Base-by-base conservation (phyloP, 2,888 invertebrate genomes). In the Hydrotaea diabolus region DNA sequence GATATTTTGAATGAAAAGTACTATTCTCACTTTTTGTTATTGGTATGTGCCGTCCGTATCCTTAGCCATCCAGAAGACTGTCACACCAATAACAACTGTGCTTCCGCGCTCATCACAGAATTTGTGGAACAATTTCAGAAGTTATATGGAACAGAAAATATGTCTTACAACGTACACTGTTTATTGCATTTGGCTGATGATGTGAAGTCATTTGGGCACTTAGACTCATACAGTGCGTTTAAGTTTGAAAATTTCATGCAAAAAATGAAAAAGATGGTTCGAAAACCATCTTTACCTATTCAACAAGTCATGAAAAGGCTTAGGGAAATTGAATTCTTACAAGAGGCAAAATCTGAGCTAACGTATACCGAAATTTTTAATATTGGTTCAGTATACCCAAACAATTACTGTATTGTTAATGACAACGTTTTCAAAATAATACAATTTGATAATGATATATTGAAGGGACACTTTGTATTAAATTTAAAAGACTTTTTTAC, bases 61-160 rank as follows among this genome's bases (percentile, higher is more conserved):
- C 21, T 55, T 8, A 55, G 55, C 21, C 55, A 55, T 55, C 21
- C 55, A 55, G 55, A 55, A 55, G 55, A 55, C 55, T 55, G 55
- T 55, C 11, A 55, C 55, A 55, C 19, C 55, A 55, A 55, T 55
- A 55, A 55, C 11, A 21, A 55, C 55, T 55, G 55, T 55, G 55
- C 55, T 11, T 55, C 55, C 55, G 55, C 55, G 55, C 55, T 55
- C 55, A 55, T 55, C 55, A 55, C 55, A 17, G 21, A 55, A 55
- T 55, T 55, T 55, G 55, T 55, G 55, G 9, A 55, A 17, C 55
- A 55, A 55, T 76, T 76, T 76, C 15, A 62, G 21, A 15, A 62
- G 49, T 62, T 76, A 64, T 76, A 76, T 75, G 75, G 75, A 75
- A 59, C 26, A 26, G 75, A 75, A 62, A 75, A 57, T 55, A 75